phyloP scores from a whole-genome alignment of 37 sponge, comb jelly and placozoan genomes.

The Theonella swinhoei region DNA sequence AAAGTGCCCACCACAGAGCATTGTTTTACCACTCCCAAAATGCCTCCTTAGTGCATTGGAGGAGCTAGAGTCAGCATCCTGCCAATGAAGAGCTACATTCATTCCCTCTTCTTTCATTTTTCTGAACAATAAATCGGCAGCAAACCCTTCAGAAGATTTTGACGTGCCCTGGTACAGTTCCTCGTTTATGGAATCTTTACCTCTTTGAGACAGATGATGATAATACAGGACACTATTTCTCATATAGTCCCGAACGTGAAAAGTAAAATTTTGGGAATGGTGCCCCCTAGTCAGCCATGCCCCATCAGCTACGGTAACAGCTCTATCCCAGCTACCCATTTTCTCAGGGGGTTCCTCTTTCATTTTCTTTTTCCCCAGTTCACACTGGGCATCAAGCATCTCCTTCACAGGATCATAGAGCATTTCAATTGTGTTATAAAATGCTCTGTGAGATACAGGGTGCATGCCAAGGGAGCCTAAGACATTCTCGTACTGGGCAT shows the following conservation, averaged over 20 bases:
- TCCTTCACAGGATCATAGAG: background rate
- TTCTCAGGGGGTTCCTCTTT: background rate
- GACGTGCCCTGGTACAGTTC: no score
- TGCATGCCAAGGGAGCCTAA: constrained; percentile 11
- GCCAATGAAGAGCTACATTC: constrained; percentile 25
- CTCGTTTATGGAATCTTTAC: constrained; percentile 8
- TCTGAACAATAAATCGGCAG: constrained; percentile 1
- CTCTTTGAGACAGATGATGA: constrained; percentile 18
- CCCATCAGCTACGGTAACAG: constrained; percentile 30
- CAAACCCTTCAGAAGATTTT: constrained; percentile 25
- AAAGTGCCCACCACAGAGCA: constrained; percentile 54
- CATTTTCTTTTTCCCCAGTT: constrained; percentile 30
- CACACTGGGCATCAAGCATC: constrained; percentile 18
- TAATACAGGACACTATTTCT: constrained; percentile 23
- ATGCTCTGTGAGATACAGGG: background rate
- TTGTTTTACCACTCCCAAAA: constrained; percentile 12
- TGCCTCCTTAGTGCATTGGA: background rate
- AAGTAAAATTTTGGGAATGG: constrained; percentile 20
- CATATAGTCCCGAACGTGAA: constrained; percentile 24
- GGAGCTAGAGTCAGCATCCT: constrained; percentile 27
- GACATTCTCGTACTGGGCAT: background rate
- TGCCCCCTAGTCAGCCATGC: constrained; percentile 29
- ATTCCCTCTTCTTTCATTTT: constrained; percentile 11
- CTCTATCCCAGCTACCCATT: constrained; percentile 7
- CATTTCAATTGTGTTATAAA: background rate